Evolutionary conservation across 2,113 vertebrate genomes (phyloP).

Genomic region (Mastomys coucha): DNA sequence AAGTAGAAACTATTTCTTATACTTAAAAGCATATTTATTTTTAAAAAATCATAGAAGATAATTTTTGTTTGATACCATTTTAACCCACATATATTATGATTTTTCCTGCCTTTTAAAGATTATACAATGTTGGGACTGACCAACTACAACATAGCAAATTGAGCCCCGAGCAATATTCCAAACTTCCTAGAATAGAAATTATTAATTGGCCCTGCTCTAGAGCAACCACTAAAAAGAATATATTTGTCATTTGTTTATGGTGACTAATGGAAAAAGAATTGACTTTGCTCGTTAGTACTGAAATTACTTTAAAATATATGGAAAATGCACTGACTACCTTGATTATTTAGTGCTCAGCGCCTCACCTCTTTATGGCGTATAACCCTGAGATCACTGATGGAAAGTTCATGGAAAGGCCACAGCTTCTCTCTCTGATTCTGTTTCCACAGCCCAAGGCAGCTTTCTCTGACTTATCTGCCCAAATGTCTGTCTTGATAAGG

Average conservation of each 20-base stretch:
- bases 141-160: neutral
- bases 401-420: neutral
- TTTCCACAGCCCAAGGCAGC: neutral
- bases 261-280: neutral
- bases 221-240: neutral
- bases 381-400: neutral
- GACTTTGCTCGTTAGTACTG: neutral
- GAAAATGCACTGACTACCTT: constrained; percentile 27
- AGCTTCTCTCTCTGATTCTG: neutral
- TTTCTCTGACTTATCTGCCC: neutral
- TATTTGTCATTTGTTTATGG: neutral
- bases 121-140: neutral
- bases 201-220: neutral
- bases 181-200: neutral
- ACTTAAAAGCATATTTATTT: constrained; percentile 26
- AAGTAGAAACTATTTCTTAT: constrained; percentile 31
- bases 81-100: neutral
- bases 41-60: constrained; percentile 24
- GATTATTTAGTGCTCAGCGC: neutral
- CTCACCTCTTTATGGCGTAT: neutral
- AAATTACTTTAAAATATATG: constrained; percentile 10
- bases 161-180: neutral
- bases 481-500: neutral
- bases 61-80: neutral
- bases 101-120: neutral